These are phyloP conservation scores for Arrhopalites spinosus DNA, from an alignment of 2,888 invertebrate species.

Conservation along the genomic window DNA sequence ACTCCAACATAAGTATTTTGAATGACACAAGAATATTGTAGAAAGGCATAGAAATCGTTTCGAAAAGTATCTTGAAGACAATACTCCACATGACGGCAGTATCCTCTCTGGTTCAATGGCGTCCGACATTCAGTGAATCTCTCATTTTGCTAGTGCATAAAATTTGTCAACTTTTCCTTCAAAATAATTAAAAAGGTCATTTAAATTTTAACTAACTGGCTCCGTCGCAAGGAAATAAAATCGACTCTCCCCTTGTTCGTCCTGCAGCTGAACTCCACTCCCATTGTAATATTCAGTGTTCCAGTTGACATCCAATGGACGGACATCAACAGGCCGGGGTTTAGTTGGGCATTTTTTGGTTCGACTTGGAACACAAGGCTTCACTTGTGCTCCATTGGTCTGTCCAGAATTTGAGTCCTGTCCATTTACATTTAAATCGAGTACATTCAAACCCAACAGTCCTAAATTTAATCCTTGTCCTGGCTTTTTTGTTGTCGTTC, in stretches of 20 bases:
- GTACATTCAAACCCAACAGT: neutral
- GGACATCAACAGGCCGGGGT: neutral
- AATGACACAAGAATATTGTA: conserved; percentile 74
- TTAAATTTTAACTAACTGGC: conserved; percentile 14
- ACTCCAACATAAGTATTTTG: conserved; percentile 72
- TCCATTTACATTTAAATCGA: neutral
- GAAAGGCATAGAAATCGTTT: conserved; percentile 65
- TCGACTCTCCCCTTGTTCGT: conserved; percentile 23
- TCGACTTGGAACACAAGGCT: neutral
- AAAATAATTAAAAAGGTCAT: neutral
- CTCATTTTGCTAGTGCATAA: conserved; percentile 64
- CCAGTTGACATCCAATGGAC: conserved; percentile 20
- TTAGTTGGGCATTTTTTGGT: neutral
- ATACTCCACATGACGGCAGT: conserved; percentile 68
- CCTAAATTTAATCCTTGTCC: neutral
- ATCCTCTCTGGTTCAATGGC: conserved; percentile 67
- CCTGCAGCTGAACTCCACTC: conserved; percentile 6
- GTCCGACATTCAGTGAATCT: conserved; percentile 67
- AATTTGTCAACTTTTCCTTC: neutral
- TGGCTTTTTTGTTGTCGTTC: neutral
- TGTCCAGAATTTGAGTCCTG: neutral
- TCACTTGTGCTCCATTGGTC: neutral
- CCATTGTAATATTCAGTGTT: conserved; percentile 24
- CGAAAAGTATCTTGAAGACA: conserved; percentile 68
- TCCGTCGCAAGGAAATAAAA: conserved; percentile 26